Conservation (phyloP, 2,113 vertebrate genomes). For the Lepidothrix coronata region DNA sequence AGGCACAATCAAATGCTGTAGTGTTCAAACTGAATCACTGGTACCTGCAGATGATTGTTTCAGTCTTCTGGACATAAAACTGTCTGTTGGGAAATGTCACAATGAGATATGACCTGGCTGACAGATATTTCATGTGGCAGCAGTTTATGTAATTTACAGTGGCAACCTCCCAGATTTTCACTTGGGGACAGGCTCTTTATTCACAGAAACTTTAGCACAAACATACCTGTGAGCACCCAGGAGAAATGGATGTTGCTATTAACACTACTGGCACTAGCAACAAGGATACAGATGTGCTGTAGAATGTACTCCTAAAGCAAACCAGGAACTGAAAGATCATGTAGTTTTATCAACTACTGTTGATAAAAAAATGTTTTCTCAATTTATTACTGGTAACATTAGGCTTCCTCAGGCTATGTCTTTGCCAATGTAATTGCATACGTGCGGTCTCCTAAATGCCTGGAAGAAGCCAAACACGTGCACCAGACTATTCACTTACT, state of each 20-base stretch:
- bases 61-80: background rate
- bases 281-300: background rate
- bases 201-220: background rate
- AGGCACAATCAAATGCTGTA: background rate
- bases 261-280: background rate
- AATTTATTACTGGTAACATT: background rate
- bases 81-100: background rate
- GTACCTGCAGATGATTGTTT: background rate
- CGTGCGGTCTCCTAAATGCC: background rate
- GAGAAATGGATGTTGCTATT: background rate
- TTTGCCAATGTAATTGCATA: background rate
- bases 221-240: background rate
- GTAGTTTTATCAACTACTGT: background rate
- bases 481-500: conserved; percentile 78
- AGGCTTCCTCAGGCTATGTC: background rate
- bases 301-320: background rate
- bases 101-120: background rate
- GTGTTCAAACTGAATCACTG: background rate
- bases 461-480: background rate
- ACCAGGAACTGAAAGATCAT: background rate
- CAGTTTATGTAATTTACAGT: background rate
- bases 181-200: background rate
- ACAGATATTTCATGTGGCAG: background rate
- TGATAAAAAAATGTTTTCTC: background rate
- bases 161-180: background rate